Evolutionary conservation across 2,113 vertebrate species (phyloP).

Genomic region (Microtus pennsylvanicus): DNA sequence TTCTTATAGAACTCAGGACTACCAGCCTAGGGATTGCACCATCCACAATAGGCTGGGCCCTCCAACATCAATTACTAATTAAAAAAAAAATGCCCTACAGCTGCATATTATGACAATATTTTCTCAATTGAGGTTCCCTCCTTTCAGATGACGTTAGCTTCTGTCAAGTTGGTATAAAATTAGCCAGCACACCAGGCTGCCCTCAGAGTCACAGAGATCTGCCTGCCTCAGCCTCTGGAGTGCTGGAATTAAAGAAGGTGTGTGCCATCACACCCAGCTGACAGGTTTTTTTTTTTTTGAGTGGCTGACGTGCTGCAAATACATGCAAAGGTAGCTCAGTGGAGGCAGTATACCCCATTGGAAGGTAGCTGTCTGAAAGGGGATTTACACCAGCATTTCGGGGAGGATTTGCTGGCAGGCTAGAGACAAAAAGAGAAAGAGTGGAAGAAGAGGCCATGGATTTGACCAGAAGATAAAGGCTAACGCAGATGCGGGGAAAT

Average conservation of each 20-base stretch:
- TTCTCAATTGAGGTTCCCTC: background rate
- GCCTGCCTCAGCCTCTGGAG: background rate
- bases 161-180: background rate
- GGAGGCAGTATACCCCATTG: background rate
- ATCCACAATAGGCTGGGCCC: background rate
- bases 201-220: background rate
- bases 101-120: background rate
- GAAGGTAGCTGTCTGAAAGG: conserved; percentile 27
- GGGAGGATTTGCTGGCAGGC: background rate
- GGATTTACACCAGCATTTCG: background rate
- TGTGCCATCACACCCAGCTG: background rate
- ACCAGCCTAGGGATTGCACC: background rate
- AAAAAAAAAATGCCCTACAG: background rate
- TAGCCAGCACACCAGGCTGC: background rate
- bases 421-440: conserved; percentile 28
- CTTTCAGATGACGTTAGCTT: background rate
- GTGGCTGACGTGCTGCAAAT: conserved; percentile 37
- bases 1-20: background rate
- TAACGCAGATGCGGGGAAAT: conserved; percentile 27
- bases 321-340: conserved; percentile 14
- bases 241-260: background rate
- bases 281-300: conserved; percentile 40
- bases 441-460: background rate
- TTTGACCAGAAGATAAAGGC: background rate
- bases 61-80: background rate